Evolutionary conservation across 2,888 invertebrate genomes (phyloP).

Genomic region (Mythimna ferrago): DNA sequence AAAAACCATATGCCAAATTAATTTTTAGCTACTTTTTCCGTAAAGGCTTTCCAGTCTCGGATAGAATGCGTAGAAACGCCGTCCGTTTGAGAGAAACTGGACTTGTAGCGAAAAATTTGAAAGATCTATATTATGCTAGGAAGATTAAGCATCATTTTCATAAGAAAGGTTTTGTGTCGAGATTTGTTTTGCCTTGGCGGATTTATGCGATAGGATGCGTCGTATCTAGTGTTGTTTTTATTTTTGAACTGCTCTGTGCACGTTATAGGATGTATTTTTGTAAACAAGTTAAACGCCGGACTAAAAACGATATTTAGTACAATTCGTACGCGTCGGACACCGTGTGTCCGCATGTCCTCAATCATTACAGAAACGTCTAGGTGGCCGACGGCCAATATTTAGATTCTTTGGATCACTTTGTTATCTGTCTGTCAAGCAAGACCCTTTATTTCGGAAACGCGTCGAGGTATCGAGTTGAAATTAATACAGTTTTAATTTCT

Average conservation of each 20-base stretch:
- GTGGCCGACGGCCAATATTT: too few relatives aligned
- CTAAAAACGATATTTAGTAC: too few relatives aligned
- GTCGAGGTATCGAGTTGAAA: too few relatives aligned
- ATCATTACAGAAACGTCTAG: too few relatives aligned
- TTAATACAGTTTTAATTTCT: too few relatives aligned
- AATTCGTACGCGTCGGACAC: too few relatives aligned
- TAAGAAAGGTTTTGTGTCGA: constrained; percentile 18
- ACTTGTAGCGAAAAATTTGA: constrained; percentile 32
- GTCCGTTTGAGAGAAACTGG: constrained; percentile 49
- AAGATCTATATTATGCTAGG: constrained; percentile 34
- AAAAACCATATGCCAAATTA: constrained; percentile 21
- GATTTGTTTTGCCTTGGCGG: constrained; percentile 50
- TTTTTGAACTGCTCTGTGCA: constrained; percentile 40
- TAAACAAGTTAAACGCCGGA: too few relatives aligned
- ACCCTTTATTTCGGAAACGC: too few relatives aligned
- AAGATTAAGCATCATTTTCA: constrained; percentile 32
- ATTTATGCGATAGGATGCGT: constrained; percentile 36
- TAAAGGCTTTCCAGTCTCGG: constrained; percentile 56
- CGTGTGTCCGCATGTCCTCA: too few relatives aligned
- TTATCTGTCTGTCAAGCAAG: too few relatives aligned
- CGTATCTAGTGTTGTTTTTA: constrained; percentile 27
- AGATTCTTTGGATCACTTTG: too few relatives aligned
- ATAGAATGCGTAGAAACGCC: constrained; percentile 27
- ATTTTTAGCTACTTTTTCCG: constrained; percentile 43
- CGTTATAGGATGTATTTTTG: neutral